A percentile compares a stretch with the other conserved stretches of the same genome.
Conservation (phyloP, 2,888 invertebrate species). For the Drosophila meridionalis region DNA sequence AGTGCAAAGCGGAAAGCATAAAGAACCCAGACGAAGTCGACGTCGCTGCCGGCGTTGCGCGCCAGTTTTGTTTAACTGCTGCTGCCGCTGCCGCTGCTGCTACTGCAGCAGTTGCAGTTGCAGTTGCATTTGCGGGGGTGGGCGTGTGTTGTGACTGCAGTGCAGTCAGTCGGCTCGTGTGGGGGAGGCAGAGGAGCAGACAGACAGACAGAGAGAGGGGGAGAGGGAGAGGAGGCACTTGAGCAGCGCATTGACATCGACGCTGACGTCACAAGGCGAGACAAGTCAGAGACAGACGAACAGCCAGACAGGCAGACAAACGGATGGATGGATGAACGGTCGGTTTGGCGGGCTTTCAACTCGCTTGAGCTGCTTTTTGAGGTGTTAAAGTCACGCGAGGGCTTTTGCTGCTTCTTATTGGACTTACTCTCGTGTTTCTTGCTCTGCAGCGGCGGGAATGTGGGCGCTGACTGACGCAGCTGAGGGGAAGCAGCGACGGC, state of each 20-base stretch:
- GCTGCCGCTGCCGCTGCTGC: conserved; percentile 21
- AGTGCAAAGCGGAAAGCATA: conserved; percentile 76
- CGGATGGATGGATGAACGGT: background rate
- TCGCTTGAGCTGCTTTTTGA: conserved; percentile 56
- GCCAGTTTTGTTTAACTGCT: conserved; percentile 59
- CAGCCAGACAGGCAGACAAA: conserved; percentile 12
- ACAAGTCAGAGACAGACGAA: conserved; percentile 23
- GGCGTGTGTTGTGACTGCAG: conserved; percentile 24
- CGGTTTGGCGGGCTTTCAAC: conserved; percentile 29
- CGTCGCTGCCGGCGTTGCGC: conserved; percentile 44
- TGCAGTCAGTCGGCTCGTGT: conserved; percentile 33
- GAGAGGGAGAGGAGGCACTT: background rate
- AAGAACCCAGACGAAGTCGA: conserved; percentile 58
- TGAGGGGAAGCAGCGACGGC: conserved; percentile 33
- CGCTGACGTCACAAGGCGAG: conserved; percentile 61
- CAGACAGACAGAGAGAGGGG: background rate
- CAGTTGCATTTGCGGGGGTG: conserved; percentile 3
- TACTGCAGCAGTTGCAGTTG: conserved; percentile 35
- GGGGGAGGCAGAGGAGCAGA: background rate
- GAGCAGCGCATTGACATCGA: conserved; percentile 76
- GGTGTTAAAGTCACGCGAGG: conserved; percentile 69
- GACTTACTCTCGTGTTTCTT: conserved; percentile 76
- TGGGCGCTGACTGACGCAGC: conserved; percentile 48
- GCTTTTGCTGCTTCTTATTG: conserved; percentile 20
- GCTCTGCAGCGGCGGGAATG: conserved; percentile 57